A percentile compares a stretch with the other conserved stretches of the same genome.
phyloP scores from a whole-genome alignment of 1,140 invertebrate genomes.

The Ridgeia piscesae region DNA sequence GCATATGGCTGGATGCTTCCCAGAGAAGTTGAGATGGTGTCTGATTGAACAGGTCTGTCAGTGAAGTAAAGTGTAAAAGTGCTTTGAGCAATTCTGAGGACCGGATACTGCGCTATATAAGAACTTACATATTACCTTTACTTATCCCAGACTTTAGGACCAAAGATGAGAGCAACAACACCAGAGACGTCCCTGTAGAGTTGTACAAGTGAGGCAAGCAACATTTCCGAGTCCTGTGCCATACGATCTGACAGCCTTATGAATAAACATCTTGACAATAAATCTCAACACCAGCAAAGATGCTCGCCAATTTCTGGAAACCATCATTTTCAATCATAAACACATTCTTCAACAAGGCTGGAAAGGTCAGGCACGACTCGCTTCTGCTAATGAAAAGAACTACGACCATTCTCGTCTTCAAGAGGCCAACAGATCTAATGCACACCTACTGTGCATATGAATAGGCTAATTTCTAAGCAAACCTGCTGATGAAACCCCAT shows the following conservation, averaged over 20 bases:
- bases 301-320: not conserved
- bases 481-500: not conserved
- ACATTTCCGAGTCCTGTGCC: not conserved
- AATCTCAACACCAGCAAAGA: not conserved
- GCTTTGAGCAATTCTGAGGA: too few species aligned
- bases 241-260: not conserved
- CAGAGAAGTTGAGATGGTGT: too few species aligned
- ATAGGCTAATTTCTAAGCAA: not conserved
- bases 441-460: not conserved
- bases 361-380: not conserved
- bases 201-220: too few species aligned
- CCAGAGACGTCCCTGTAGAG: too few species aligned
- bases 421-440: not conserved
- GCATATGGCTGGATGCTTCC: too few species aligned
- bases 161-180: too few species aligned
- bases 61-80: too few species aligned
- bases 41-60: too few species aligned
- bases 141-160: too few species aligned
- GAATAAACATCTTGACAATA: not conserved
- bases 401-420: not conserved
- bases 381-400: not conserved
- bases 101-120: too few species aligned
- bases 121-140: too few species aligned
- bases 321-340: not conserved
- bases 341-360: not conserved